These are phyloP conservation scores for Prinia subflava DNA, from an alignment of 2,113 vertebrate genomes.

Conservation along the genomic window DNA sequence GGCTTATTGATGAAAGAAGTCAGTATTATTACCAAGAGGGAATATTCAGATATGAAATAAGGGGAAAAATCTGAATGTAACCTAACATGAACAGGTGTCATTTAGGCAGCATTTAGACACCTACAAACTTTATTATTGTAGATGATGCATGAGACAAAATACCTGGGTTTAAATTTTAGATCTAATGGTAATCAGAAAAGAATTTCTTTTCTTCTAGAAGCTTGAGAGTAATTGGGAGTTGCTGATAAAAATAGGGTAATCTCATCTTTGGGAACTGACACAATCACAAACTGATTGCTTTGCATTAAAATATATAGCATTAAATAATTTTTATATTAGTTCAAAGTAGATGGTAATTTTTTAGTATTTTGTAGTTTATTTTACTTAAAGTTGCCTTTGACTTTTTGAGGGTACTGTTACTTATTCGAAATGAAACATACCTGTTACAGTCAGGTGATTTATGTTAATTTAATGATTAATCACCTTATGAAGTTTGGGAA, in stretches of 20 bases:
- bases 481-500: background rate
- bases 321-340: background rate
- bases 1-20: background rate
- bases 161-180: background rate
- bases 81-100: background rate
- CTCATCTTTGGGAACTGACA: background rate
- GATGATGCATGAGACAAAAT: background rate
- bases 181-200: background rate
- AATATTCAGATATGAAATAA: background rate
- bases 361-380: background rate
- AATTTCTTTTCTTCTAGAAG: background rate
- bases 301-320: background rate
- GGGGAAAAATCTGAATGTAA: background rate
- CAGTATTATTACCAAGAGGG: background rate
- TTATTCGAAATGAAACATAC: background rate
- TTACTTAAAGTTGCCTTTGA: background rate
- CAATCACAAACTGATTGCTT: background rate
- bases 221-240: background rate
- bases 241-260: background rate
- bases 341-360: background rate
- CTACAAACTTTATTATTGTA: background rate
- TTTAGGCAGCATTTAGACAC: background rate
- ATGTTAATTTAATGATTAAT: background rate
- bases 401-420: background rate
- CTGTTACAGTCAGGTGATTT: background rate